Conservation (phyloP, 2,888 invertebrate species). For the Heliconius hortense region DNA sequence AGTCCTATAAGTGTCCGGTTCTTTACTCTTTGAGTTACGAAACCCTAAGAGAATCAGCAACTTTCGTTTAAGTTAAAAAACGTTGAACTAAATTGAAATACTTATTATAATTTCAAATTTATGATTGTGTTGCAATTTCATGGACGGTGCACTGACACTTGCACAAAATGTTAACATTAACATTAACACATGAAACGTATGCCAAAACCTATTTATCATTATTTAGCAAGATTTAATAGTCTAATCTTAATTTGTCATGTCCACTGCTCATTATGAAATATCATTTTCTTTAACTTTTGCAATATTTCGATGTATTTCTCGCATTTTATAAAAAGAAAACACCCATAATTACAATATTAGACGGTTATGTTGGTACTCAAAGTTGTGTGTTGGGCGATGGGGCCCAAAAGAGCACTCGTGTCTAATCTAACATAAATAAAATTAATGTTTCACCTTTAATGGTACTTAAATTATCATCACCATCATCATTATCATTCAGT, state of each 20-base stretch:
- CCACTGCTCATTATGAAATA: neutral
- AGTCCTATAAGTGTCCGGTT: too few relatives aligned
- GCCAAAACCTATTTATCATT: conserved; percentile 21
- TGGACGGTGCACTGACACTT: conserved; percentile 4
- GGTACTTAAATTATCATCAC: neutral
- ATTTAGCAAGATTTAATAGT: conserved; percentile 18
- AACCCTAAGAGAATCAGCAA: too few relatives aligned
- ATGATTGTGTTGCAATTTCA: conserved; percentile 7
- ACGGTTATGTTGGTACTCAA: neutral
- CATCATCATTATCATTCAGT: neutral
- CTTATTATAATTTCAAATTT: neutral
- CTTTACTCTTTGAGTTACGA: too few relatives aligned
- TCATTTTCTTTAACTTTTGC: neutral
- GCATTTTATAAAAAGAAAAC: neutral
- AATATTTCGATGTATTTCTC: neutral
- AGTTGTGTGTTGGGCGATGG: neutral
- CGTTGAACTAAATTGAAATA: neutral
- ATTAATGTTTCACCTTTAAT: too few relatives aligned
- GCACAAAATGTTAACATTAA: conserved; percentile 5
- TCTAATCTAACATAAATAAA: neutral
- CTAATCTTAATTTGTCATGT: conserved; percentile 12
- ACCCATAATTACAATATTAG: neutral
- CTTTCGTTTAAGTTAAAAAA: neutral
- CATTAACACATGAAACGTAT: neutral
- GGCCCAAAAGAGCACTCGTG: too few relatives aligned